Percentiles rank a stretch among this genome's conserved stretches.
Evolutionary conservation across 2,888 invertebrate species (phyloP).

Genomic region (Latrodectus elegans): DNA sequence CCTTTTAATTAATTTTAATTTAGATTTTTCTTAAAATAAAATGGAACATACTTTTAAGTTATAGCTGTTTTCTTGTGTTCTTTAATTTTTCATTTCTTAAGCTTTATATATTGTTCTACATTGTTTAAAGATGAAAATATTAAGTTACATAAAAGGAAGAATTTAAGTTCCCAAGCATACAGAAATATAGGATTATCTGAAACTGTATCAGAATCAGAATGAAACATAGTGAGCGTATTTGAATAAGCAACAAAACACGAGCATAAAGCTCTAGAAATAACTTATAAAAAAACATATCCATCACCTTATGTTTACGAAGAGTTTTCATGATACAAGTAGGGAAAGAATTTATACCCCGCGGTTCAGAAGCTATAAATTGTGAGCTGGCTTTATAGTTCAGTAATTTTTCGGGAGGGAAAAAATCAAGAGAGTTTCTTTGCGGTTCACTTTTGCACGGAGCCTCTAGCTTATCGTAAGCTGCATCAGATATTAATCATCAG

Average conservation of each 20-base stretch:
- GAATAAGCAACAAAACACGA: background rate
- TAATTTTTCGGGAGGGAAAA: constrained; percentile 22
- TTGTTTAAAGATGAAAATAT: no score
- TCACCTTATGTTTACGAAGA: constrained; percentile 3
- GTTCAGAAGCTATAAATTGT: constrained; percentile 30
- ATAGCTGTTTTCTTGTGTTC: no score
- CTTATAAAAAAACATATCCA: background rate
- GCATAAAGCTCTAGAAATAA: background rate
- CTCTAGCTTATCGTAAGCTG: constrained; percentile 47
- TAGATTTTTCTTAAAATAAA: no score
- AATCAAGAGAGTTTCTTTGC: constrained; percentile 9
- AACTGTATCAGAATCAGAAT: no score
- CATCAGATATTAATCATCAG: constrained; percentile 50
- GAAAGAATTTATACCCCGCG: background rate
- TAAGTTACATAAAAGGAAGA: no score
- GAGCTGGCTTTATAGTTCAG: constrained; percentile 6
- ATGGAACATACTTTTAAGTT: no score
- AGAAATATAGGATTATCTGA: no score
- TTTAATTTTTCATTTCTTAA: no score
- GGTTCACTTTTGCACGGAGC: constrained; percentile 32
- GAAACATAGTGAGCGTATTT: background rate
- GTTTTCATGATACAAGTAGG: background rate
- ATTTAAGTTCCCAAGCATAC: no score
- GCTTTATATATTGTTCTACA: no score
- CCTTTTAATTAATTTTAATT: no score